These are phyloP conservation scores for Colaptes auratus DNA, from an alignment of 2,113 vertebrate species.

Conservation along the genomic window DNA sequence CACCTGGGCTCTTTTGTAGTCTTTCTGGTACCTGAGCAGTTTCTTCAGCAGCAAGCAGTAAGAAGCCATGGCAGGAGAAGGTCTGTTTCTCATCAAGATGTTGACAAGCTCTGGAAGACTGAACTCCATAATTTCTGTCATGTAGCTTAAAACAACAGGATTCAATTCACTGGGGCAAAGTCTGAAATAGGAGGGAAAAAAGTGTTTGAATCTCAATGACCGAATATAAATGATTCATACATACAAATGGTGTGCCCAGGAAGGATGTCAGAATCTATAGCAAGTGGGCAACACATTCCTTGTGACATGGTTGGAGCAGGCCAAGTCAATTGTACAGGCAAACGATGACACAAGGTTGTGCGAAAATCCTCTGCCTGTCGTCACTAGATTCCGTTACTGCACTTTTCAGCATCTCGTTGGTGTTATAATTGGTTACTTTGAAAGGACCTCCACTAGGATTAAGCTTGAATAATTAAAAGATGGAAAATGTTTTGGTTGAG, in stretches of 20 bases:
- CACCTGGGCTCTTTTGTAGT: conserved; percentile 74
- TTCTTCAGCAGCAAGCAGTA: conserved; percentile 85
- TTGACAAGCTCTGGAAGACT: conserved; percentile 77
- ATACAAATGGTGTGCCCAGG: not conserved
- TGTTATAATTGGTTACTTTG: conserved; percentile 7
- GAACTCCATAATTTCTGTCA: conserved; percentile 78
- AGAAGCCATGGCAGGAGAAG: conserved; percentile 82
- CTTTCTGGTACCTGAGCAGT: conserved; percentile 77
- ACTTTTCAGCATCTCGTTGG: conserved; percentile 1
- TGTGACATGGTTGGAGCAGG: not conserved
- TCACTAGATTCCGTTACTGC: not conserved
- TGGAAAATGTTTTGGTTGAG: not conserved
- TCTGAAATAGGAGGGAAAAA: conserved; percentile 63
- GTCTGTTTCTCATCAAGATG: conserved; percentile 79
- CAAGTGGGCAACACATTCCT: not conserved
- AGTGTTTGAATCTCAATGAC: too few relatives aligned
- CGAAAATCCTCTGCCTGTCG: not conserved
- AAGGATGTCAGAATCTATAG: not conserved
- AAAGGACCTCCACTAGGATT: not conserved
- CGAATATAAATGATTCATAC: too few relatives aligned
- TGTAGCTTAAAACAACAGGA: conserved; percentile 78
- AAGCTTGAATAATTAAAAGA: not conserved
- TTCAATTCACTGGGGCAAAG: conserved; percentile 78
- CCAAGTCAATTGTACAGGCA: not conserved
- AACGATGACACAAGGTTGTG: not conserved